Conservation (phyloP, 2,888 invertebrate genomes). For the Clunio marinus region DNA sequence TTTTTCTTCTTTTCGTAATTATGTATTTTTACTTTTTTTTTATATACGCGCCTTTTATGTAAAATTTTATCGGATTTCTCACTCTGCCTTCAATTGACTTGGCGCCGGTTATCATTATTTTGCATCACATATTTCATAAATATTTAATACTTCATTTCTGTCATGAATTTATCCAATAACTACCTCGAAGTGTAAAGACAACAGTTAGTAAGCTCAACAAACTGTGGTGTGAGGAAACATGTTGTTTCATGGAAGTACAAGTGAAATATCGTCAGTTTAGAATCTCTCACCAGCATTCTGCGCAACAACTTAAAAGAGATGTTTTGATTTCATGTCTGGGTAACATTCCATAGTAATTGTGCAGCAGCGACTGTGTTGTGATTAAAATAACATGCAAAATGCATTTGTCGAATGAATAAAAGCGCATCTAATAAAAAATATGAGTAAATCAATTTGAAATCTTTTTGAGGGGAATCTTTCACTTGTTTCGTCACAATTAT, state of each 20-base stretch:
- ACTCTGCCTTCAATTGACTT: background rate
- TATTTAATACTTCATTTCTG: background rate
- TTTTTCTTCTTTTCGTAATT: background rate
- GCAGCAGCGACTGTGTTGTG: constrained; percentile 3
- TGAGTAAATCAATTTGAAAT: constrained; percentile 3
- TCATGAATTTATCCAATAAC: constrained; percentile 30
- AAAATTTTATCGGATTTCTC: background rate
- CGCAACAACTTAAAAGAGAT: background rate
- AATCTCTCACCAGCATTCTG: constrained; percentile 24
- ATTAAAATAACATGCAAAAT: constrained; percentile 33
- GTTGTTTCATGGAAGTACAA: constrained; percentile 16
- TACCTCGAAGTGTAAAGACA: background rate
- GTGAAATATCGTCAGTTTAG: constrained; percentile 33
- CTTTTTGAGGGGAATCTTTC: background rate
- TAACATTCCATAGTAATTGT: constrained; percentile 16
- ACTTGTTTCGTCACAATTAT: too few species aligned
- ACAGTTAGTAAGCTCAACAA: too few species aligned
- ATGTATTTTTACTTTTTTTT: background rate
- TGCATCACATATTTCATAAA: constrained; percentile 17
- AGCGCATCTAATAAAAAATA: background rate
- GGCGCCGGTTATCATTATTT: constrained; percentile 35
- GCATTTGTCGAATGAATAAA: constrained; percentile 10
- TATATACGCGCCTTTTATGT: background rate
- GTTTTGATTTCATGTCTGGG: background rate
- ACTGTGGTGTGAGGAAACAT: background rate